phyloP scores from a whole-genome alignment of 2,113 vertebrate species.

The Psophia crepitans region DNA sequence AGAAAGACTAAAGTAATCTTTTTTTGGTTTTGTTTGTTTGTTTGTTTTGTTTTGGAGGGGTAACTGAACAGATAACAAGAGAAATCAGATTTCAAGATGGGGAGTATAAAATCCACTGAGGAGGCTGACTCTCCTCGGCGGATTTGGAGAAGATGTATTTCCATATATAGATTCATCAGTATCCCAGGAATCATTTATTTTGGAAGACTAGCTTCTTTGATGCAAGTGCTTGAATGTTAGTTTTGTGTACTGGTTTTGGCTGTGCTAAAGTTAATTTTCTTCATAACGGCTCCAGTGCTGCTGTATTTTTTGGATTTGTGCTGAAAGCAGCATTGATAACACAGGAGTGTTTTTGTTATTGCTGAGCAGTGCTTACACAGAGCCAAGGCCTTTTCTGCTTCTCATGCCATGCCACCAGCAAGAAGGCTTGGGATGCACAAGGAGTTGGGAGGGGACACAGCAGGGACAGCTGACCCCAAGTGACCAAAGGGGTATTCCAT shows the following conservation, averaged over 20 bases:
- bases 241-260: not conserved
- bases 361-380: not conserved
- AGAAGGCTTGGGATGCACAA: not conserved
- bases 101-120: not conserved
- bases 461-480: not conserved
- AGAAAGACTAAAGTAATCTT: not conserved
- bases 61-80: not conserved
- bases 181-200: not conserved
- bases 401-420: fast-evolving
- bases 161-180: not conserved
- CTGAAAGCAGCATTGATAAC: not conserved
- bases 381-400: not conserved
- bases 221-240: not conserved
- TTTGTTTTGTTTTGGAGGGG: no score
- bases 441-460: not conserved
- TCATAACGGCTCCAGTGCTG: not conserved
- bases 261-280: not conserved
- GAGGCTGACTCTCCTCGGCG: not conserved
- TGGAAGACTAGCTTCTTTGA: not conserved
- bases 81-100: not conserved
- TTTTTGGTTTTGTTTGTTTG: no score
- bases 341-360: not conserved
- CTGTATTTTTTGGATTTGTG: not conserved
- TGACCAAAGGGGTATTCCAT: not conserved
- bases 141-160: not conserved